Conservation (phyloP, 2,113 vertebrate genomes). For the Apteryx mantelli region DNA sequence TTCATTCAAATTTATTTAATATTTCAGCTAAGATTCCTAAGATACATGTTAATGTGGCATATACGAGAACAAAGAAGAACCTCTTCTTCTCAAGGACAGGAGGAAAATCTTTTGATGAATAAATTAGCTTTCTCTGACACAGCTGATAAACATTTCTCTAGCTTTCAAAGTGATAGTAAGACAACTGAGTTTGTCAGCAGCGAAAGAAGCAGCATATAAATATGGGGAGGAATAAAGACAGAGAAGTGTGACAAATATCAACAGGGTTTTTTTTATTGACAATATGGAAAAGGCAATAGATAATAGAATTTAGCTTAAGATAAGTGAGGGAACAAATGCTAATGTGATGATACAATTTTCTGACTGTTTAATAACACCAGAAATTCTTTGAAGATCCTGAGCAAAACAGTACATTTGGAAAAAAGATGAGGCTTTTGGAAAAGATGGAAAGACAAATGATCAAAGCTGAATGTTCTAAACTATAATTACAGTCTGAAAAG, state of each 20-base stretch:
- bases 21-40: neutral
- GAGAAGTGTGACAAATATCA: neutral
- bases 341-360: neutral
- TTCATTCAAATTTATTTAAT: neutral
- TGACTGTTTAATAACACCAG: neutral
- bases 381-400: neutral
- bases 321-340: neutral
- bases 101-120: neutral
- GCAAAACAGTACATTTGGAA: neutral
- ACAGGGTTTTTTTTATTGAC: neutral
- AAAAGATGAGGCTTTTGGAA: neutral
- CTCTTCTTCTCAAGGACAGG: neutral
- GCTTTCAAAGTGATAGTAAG: neutral
- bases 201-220: neutral
- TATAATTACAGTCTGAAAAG: neutral
- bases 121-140: neutral
- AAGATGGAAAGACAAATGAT: neutral
- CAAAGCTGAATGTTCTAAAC: neutral
- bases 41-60: neutral
- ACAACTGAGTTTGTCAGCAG: neutral
- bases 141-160: neutral
- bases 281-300: neutral
- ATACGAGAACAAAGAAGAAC: neutral
- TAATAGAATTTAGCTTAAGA: neutral
- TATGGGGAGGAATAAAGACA: accelerated